Base-by-base conservation (phyloP, 2,797 vertebrate genomes). In the Rhynchotus rufescens region DNA sequence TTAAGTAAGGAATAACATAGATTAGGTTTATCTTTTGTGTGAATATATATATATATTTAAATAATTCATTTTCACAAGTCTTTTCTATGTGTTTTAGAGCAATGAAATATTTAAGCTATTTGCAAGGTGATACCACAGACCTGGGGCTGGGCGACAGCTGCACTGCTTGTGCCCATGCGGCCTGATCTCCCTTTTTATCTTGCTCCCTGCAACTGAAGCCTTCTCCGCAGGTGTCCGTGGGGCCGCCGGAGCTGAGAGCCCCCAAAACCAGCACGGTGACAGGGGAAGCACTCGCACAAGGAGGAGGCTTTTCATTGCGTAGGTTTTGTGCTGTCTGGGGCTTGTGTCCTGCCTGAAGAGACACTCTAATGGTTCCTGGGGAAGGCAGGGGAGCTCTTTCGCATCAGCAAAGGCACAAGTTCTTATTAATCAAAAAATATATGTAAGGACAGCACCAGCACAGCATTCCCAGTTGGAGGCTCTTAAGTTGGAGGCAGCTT, bases 31-130 rank as follows among this genome's bases (percentile, higher is more conserved):
- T 66, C 75, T 90, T 83, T 1, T 84, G 23, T 51, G 44, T 45
- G 44, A 23, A 23, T 49, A 22, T 80, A 1, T 84, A 8, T 80
- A 42, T 12, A 36, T 11, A 11, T 69, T 76, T 60, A 19, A 19
- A 36, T 59, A 36, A 10, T 28, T 86, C 22, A 12, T 92, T 80
- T 93, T 93, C 59, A 69, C n/a, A 59, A 59, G 22, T 95, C 65
- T 72, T 91, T 88, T 93, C 78, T 84, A 47, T 92, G n/a, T 92
- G 49, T 92, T 93, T 90, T 92, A 93, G 67, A 96, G 62, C 89
- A 94, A 85, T 97, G 68, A 98, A 97, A 97, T 97, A 97, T 96
- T 98, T 96, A 95, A 59, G 82, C 57, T 80, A 19, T 87, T 94
- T 95, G 94, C 92, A 97, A 95, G 92, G 93, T 96, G 87, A 96